Conservation (phyloP, 2,113 vertebrate genomes). For the Rhinolophus ferrumequinum region DNA sequence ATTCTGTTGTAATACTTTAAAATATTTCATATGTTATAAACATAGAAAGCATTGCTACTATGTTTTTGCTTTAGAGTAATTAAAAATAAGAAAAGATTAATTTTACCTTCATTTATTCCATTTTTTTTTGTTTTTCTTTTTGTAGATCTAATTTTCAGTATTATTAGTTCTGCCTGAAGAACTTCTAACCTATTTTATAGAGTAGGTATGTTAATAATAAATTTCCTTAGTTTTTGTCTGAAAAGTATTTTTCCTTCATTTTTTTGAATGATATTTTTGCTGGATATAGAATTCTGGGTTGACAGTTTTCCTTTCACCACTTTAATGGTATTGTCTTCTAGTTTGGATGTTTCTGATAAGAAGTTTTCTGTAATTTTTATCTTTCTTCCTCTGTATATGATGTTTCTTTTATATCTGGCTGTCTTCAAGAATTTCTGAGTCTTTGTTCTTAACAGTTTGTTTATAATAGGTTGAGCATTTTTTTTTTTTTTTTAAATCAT, state of each 20-base stretch:
- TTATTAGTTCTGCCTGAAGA: conserved; percentile 33
- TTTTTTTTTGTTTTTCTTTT: background rate
- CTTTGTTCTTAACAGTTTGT: background rate
- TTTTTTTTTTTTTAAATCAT: background rate
- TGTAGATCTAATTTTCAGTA: background rate
- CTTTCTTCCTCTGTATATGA: background rate
- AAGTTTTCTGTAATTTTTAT: background rate
- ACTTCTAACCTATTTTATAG: background rate
- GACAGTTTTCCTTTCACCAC: background rate
- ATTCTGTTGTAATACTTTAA: background rate
- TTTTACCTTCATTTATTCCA: background rate
- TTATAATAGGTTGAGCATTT: background rate
- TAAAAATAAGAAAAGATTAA: conserved; percentile 6
- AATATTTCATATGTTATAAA: background rate
- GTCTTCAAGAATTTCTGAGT: conserved; percentile 9
- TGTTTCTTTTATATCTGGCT: background rate
- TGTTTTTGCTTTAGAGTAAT: background rate
- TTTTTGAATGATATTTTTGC: background rate
- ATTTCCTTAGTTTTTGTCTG: background rate
- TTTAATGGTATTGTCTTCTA: background rate
- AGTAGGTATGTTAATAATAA: background rate
- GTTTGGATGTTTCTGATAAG: background rate
- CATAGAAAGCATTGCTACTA: background rate
- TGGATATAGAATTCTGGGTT: background rate
- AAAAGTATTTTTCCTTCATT: conserved; percentile 12